Evolutionary conservation across 2,797 vertebrate species (phyloP).

Genomic region (Rhynchotus rufescens): DNA sequence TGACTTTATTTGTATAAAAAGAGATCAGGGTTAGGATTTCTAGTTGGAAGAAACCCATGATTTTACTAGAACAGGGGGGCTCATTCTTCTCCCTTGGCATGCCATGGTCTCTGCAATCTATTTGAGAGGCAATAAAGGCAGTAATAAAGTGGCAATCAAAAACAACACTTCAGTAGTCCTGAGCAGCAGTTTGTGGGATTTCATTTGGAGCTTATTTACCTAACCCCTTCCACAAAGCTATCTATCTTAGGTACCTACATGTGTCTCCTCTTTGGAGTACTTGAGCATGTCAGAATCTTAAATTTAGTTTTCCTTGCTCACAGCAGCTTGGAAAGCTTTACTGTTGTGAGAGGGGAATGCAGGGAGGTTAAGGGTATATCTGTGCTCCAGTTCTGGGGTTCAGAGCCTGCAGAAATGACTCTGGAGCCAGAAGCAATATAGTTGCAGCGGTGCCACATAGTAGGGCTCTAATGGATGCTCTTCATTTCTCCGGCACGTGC

Average conservation of each 20-base stretch:
- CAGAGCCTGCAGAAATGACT: neutral
- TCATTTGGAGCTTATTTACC: conserved; percentile 68
- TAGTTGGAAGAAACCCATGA: conserved; percentile 63
- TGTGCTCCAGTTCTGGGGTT: neutral
- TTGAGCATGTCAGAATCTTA: neutral
- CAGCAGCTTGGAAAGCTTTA: neutral
- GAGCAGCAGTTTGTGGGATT: conserved; percentile 32
- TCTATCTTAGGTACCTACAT: conserved; percentile 40
- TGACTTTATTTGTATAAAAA: conserved; percentile 72
- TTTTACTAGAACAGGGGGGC: conserved; percentile 61
- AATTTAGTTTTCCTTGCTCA: conserved; percentile 8
- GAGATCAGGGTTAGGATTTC: conserved; percentile 71
- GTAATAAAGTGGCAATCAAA: conserved; percentile 71
- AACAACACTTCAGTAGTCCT: conserved; percentile 62
- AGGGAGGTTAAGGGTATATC: neutral
- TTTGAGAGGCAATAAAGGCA: conserved; percentile 65
- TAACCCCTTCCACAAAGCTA: conserved; percentile 33
- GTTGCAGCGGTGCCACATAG: neutral
- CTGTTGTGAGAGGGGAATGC: neutral
- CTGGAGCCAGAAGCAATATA: neutral
- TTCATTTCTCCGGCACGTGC: neutral
- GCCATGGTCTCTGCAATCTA: conserved; percentile 55
- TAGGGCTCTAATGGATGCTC: neutral
- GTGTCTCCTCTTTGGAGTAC: neutral
- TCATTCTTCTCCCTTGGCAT: conserved; percentile 67